These are phyloP conservation scores for Zhuqinia jingwanae DNA, from an alignment of 2,888 invertebrate species.

Conservation along the genomic window DNA sequence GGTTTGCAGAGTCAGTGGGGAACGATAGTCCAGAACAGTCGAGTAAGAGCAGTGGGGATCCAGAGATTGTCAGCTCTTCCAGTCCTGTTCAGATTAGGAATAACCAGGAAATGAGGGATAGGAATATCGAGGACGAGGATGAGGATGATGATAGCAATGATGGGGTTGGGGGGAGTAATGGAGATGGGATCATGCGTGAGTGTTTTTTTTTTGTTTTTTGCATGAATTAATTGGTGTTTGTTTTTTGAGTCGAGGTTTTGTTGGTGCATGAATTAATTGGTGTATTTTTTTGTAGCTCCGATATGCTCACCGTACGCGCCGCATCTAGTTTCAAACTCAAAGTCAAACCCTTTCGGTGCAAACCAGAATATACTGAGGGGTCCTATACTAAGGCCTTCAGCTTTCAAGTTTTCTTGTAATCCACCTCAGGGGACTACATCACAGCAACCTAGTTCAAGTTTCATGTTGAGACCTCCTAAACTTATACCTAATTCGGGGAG, in stretches of 20 bases:
- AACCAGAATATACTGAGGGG: too few relatives aligned
- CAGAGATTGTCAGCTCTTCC: slow-evolving; percentile 10
- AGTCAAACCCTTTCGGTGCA: too few relatives aligned
- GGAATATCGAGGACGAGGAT: slow-evolving; percentile 49
- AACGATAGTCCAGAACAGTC: background rate
- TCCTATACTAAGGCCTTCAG: too few relatives aligned
- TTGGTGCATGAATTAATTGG: background rate
- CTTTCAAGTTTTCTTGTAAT: too few relatives aligned
- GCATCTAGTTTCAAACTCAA: too few relatives aligned
- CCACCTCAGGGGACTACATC: too few relatives aligned
- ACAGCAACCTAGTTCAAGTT: too few relatives aligned
- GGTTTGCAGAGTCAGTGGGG: slow-evolving; percentile 1
- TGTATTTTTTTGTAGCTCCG: too few relatives aligned
- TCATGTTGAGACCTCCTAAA: too few relatives aligned
- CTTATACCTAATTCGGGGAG: too few relatives aligned
- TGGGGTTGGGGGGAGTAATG: slow-evolving; percentile 23
- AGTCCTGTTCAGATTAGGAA: background rate
- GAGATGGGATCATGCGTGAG: background rate
- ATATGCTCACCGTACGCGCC: too few relatives aligned
- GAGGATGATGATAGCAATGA: slow-evolving; percentile 49
- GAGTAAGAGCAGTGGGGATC: background rate
- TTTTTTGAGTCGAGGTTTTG: background rate
- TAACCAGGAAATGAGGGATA: slow-evolving; percentile 5
- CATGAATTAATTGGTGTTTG: background rate
- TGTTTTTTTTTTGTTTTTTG: background rate